Evolutionary conservation across 2,888 invertebrate genomes (phyloP), one percentile per base, ranked within the genome.

Genomic region (Chloroclysta siterata): DNA sequence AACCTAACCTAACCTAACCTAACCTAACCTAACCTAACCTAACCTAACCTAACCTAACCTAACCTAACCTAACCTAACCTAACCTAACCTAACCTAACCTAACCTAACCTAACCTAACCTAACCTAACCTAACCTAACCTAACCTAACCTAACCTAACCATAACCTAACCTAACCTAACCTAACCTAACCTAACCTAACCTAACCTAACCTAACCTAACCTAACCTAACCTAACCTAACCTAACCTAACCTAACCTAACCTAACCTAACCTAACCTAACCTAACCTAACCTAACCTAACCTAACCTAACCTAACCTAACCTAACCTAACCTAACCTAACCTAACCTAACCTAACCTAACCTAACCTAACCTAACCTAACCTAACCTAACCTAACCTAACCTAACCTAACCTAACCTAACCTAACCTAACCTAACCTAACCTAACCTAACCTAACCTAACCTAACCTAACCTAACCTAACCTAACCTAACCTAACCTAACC

Each of bases 401-500:
- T 42, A 42, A 42, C 42, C 42, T 42, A 42, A 42, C 42, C 42
- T 42, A 42, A 42, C 42, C 42, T 42, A 42, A 42, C 42, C 42
- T 42, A 42, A 42, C 42, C 42, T 42, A 42, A 42, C 42, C 42
- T 42, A 42, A 42, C 42, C 42, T 42, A 42, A 42, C 42, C n/a
- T 14, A 42, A 36, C 42, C 42, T 42, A 42, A 42, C 42, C 42
- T 42, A 42, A 42, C 42, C 42, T 42, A 42, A 42, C 42, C 42
- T 42, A 42, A 42, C 42, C 42, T 42, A 42, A 42, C 42, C 42
- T 42, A 42, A 42, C 42, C 42, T 42, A 42, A 42, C 42, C 42
- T 42, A 42, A 42, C 42, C 46, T 46, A 46, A 46, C 46, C 46
- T 46, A 46, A 46, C 46, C 46, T 46, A 46, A 46, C 46, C 46